Evolutionary conservation across 1,140 invertebrate species (phyloP), one percentile per base, ranked within the genome.

Genomic region (Anthonomus grandis): DNA sequence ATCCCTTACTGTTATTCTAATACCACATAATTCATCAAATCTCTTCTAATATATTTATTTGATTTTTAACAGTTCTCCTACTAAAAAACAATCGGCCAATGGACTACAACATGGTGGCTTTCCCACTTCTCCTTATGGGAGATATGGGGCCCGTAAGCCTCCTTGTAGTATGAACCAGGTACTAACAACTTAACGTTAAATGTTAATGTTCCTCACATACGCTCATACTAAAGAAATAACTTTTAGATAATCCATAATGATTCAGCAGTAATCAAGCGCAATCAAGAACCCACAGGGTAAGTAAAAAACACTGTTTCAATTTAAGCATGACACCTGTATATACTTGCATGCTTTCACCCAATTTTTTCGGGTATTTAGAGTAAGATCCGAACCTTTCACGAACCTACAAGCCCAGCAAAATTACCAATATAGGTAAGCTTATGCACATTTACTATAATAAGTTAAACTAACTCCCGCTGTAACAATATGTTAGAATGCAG

Each of bases 91-190:
- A 25, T 63, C 67, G n/a, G 60, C 70, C 63, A 74, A 74, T 55
- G 68, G 67, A n/a, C 62, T 71, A 24, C 67, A 70, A 47, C 44
- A 54, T 21, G 34, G 21, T 5, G 17, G 38, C 8, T 18, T 31
- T 18, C 46, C 58, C 38, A 41, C 64, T 31, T 64, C 67, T 47
- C 66, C 69, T 12, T 78, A 75, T 60, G 79, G 82, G 55, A 76
- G 83, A 62, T 84, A 84, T 66, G 82, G 78, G 25, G 82, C 83
- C 1, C 75, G 74, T 18, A 76, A 80, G 63, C 83, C 82, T 56
- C 78, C 76, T 34, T 84, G 82, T 71, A 83, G 81, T 52, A 83
- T 84, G 81, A 82, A 80, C 52, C 81, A 82, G 75, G 83, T 85
- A 78, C 46, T 58, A 57, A 59, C 15, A n/a, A n/a, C n/a, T n/a